These are phyloP conservation scores for Daboia siamensis DNA, from an alignment of 2,113 vertebrate genomes.

Conservation along the genomic window DNA sequence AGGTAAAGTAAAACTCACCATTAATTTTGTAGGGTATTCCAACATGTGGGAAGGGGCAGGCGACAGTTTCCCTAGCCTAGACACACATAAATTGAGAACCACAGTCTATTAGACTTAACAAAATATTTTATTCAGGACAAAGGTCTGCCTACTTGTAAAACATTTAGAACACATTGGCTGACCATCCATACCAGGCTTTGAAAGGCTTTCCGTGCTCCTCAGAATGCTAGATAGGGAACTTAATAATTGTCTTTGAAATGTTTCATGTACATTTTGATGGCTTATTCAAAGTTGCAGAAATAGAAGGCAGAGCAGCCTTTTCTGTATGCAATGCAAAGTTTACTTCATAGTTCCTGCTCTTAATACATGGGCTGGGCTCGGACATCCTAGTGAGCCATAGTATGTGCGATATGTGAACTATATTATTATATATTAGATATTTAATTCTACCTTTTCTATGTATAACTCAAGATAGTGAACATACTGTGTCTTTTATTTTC, in stretches of 20 bases:
- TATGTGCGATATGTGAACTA: neutral
- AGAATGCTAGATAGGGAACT: neutral
- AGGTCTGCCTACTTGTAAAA: neutral
- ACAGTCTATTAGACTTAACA: neutral
- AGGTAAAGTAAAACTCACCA: neutral
- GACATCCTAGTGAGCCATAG: neutral
- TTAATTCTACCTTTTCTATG: neutral
- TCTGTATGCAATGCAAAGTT: neutral
- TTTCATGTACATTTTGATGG: neutral
- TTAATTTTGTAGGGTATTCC: neutral
- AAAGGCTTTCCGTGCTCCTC: neutral
- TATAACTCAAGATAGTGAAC: neutral
- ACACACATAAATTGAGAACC: neutral
- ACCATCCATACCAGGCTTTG: neutral
- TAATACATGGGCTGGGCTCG: neutral
- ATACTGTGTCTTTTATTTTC: neutral
- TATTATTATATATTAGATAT: neutral
- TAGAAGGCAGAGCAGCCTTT: neutral
- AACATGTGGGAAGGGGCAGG: neutral
- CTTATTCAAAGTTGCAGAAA: neutral
- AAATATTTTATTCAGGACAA: neutral
- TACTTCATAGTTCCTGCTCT: neutral
- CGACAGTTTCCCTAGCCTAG: neutral
- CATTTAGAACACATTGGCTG: neutral
- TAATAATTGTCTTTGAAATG: neutral